Conservation (phyloP, 1,140 invertebrate genomes). For the Aphelinus certus region DNA sequence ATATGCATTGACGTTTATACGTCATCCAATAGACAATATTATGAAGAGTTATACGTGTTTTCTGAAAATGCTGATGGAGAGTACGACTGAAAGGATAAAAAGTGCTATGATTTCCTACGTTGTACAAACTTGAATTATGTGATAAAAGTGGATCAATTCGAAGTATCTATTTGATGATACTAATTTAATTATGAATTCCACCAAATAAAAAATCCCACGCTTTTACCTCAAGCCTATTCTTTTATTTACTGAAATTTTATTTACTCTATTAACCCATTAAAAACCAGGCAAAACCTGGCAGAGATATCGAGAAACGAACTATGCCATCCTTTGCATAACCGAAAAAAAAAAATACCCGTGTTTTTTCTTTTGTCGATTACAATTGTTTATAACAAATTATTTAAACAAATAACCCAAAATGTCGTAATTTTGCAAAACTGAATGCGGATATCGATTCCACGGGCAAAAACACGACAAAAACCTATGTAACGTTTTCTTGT, state of each 20-base stretch:
- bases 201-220: not conserved
- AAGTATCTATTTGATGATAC: conserved; percentile 4
- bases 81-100: not conserved
- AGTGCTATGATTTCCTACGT: conserved; percentile 17
- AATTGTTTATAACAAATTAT: too few species aligned
- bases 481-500: too few species aligned
- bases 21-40: conserved; percentile 11
- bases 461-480: too few species aligned
- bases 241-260: not conserved
- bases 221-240: not conserved
- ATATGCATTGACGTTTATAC: not conserved
- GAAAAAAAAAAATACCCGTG: too few species aligned
- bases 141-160: conserved; percentile 20
- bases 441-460: too few species aligned
- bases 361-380: too few species aligned
- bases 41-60: conserved; percentile 1
- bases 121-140: conserved; percentile 19
- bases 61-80: conserved; percentile 1
- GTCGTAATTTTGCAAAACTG: too few species aligned
- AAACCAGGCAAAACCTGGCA: too few species aligned
- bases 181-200: not conserved
- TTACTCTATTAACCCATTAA: not conserved
- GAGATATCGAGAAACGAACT: too few species aligned
- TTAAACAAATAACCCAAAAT: too few species aligned
- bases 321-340: too few species aligned